These are phyloP conservation scores for Styela clava DNA, from an alignment of 23 tunicate genomes.

Conservation along the genomic window DNA sequence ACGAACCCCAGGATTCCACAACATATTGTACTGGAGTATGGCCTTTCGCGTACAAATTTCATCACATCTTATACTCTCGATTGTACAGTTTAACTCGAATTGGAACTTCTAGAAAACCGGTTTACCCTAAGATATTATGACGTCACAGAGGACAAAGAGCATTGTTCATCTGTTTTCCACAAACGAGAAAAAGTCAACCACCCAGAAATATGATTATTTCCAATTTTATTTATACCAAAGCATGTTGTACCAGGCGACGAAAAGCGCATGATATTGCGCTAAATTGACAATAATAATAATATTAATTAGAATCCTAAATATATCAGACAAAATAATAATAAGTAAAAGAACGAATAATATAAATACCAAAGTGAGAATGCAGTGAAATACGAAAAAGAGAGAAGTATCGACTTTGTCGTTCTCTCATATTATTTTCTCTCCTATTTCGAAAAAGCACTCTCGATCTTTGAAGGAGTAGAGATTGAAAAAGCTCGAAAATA, in stretches of 20 bases:
- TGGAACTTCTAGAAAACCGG: too few relatives aligned
- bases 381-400: background rate
- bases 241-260: background rate
- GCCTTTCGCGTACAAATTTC: constrained; percentile 27
- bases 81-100: too few relatives aligned
- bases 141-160: too few relatives aligned
- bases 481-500: background rate
- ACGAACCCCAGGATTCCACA: constrained; percentile 37
- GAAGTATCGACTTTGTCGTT: background rate
- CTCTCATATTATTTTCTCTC: background rate
- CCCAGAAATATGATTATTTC: background rate
- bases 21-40: background rate
- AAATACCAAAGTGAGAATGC: background rate
- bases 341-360: background rate
- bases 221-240: background rate
- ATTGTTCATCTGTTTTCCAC: too few relatives aligned
- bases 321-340: background rate
- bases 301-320: background rate
- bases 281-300: background rate
- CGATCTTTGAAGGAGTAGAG: background rate
- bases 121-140: too few relatives aligned
- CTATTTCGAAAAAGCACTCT: background rate
- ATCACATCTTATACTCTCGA: constrained; percentile 7
- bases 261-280: background rate
- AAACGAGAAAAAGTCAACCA: too few relatives aligned